These are phyloP conservation scores for Arion vulgaris DNA, from an alignment of 1,140 invertebrate species.

Conservation along the genomic window DNA sequence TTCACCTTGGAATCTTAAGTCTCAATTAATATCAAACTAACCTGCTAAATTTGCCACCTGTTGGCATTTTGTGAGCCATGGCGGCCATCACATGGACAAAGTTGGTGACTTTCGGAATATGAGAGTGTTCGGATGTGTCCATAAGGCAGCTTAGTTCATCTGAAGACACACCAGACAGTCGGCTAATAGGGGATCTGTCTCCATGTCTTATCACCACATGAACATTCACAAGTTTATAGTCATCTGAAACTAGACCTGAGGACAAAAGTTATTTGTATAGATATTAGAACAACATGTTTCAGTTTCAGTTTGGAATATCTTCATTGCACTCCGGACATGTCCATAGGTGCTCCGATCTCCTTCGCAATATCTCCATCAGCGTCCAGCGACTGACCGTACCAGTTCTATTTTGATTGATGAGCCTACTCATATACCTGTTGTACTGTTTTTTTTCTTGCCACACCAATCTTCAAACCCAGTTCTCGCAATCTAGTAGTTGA, in stretches of 20 bases:
- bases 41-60: background rate
- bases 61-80: background rate
- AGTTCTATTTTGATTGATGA: too few species aligned
- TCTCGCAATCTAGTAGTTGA: too few species aligned
- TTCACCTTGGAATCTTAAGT: too few species aligned
- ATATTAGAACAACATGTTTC: too few species aligned
- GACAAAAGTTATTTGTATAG: background rate
- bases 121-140: conserved; percentile 9
- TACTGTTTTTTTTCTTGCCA: too few species aligned
- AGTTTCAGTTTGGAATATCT: too few species aligned
- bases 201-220: conserved; percentile 89
- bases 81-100: background rate
- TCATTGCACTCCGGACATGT: too few species aligned
- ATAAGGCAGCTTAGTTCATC: background rate
- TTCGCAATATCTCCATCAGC: too few species aligned
- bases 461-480: too few species aligned
- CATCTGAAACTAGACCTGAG: conserved; percentile 76
- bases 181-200: conserved; percentile 86
- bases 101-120: background rate
- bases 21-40: background rate
- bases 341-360: too few species aligned
- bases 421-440: too few species aligned
- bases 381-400: too few species aligned
- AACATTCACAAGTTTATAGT: conserved; percentile 84
- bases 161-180: conserved; percentile 75